A percentile compares a stretch with the other conserved stretches of the same genome.
Conservation (phyloP, 2,797 vertebrate genomes). For the Eulemur coronatus region DNA sequence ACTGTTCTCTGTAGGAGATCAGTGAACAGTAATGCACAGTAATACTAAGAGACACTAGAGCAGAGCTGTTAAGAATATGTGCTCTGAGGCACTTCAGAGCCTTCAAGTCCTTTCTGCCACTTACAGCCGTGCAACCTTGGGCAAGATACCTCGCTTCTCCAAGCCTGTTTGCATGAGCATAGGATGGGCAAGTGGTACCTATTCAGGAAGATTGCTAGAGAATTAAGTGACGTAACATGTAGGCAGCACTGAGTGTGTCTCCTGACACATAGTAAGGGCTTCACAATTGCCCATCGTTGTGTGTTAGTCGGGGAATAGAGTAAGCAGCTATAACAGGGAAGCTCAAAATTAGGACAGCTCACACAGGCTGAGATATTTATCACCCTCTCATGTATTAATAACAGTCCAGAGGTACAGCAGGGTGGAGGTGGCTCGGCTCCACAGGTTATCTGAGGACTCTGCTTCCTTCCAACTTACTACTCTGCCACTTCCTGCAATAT, state of each 20-base stretch:
- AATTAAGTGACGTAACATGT: background rate
- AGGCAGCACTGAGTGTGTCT: background rate
- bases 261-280: background rate
- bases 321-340: background rate
- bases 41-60: background rate
- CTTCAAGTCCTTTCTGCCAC: background rate
- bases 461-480: background rate
- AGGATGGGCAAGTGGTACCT: background rate
- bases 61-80: background rate
- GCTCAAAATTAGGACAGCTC: background rate
- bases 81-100: background rate
- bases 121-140: background rate
- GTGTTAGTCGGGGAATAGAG: background rate
- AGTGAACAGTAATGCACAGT: background rate
- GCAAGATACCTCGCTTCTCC: background rate
- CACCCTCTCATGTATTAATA: no score
- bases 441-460: background rate
- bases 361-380: background rate
- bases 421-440: no score
- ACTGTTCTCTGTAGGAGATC: background rate
- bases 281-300: no score
- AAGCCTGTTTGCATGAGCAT: background rate
- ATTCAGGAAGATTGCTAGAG: background rate
- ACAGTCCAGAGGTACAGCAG: background rate
- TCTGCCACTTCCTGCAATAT: background rate